Conservation (phyloP, 1,140 invertebrate genomes). For the Scaptomyza pallida region DNA sequence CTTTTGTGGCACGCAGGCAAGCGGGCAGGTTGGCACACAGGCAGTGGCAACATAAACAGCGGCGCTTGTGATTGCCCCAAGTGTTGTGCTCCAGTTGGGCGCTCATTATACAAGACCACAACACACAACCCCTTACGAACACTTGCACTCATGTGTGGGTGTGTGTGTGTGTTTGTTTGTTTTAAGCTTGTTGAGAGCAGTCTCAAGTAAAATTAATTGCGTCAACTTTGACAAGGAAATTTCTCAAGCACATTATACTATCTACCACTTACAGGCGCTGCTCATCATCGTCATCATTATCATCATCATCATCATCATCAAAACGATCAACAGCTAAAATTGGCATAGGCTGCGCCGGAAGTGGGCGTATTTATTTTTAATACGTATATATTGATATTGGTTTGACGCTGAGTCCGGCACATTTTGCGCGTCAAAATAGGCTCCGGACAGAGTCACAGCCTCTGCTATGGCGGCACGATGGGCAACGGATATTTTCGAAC, state of each 20-base stretch:
- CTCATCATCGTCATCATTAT: constrained; percentile 2
- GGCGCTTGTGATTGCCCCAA: constrained; percentile 29
- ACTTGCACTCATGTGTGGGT: constrained; percentile 6
- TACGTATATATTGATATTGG: constrained; percentile 13
- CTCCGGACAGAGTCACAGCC: constrained; percentile 84
- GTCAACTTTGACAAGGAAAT: constrained; percentile 29
- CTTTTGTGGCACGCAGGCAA: background rate
- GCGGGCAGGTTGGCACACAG: too few relatives aligned
- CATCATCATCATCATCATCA: constrained; percentile 3
- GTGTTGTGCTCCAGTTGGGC: constrained; percentile 35
- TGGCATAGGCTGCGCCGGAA: background rate
- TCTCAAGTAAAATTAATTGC: constrained; percentile 60
- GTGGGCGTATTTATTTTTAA: background rate
- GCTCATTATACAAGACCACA: constrained; percentile 36
- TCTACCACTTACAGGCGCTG: constrained; percentile 54
- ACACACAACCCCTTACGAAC: background rate
- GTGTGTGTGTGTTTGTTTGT: too few relatives aligned
- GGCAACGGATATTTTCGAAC: constrained; percentile 83
- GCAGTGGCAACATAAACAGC: background rate
- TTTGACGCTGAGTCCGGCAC: constrained; percentile 54
- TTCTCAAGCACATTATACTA: constrained; percentile 51
- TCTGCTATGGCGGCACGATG: constrained; percentile 84
- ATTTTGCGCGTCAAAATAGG: constrained; percentile 83
- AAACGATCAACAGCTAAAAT: background rate
- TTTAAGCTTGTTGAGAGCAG: constrained; percentile 3